These are phyloP conservation scores for Tryphoninae sp. DNA, from an alignment of 2,888 invertebrate species.

Conservation along the genomic window DNA sequence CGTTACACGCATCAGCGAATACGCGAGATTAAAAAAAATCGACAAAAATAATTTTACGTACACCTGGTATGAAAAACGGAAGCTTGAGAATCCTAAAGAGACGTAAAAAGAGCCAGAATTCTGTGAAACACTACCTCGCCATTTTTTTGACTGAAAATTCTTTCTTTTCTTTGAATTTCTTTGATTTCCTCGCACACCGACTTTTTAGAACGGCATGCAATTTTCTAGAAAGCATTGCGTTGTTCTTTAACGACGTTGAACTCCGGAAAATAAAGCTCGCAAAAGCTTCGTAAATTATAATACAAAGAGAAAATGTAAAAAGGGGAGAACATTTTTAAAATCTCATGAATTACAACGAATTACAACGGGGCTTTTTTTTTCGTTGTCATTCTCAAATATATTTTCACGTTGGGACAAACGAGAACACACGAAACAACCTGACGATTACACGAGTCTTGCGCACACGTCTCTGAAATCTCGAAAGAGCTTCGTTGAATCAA, in stretches of 20 bases:
- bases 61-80: neutral
- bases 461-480: neutral
- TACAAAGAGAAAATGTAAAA: constrained; percentile 66
- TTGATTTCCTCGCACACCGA: too few species aligned
- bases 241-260: too few species aligned
- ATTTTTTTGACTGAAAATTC: too few species aligned
- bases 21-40: neutral
- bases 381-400: neutral
- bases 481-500: too few species aligned
- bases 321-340: constrained; percentile 44
- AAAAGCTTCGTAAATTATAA: constrained; percentile 9
- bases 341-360: neutral
- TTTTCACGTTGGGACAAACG: neutral
- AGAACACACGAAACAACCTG: neutral
- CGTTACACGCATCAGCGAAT: neutral
- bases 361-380: neutral
- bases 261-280: constrained; percentile 27
- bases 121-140: too few species aligned
- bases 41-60: neutral
- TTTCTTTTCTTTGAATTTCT: too few species aligned
- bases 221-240: too few species aligned
- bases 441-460: neutral
- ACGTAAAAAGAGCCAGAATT: too few species aligned
- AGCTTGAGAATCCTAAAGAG: too few species aligned
- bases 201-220: too few species aligned